Conservation (phyloP, 2,797 vertebrate species). For the Pangasius macronema region DNA sequence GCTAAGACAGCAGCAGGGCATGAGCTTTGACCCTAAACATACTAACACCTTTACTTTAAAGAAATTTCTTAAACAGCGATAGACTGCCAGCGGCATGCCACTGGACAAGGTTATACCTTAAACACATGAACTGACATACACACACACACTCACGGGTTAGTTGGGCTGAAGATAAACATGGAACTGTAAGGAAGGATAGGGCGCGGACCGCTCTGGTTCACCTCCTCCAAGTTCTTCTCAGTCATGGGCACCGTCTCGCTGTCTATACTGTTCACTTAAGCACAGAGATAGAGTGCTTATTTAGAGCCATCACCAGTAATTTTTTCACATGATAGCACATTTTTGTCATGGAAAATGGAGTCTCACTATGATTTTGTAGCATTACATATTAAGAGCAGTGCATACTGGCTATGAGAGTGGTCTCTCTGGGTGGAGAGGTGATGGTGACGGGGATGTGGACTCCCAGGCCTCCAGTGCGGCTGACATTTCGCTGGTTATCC, state of each 20-base stretch:
- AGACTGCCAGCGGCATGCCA: neutral
- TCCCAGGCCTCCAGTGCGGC: slow-evolving; percentile 75
- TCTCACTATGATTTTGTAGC: neutral
- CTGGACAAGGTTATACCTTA: neutral
- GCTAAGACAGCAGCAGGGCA: neutral
- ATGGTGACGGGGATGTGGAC: slow-evolving; percentile 81
- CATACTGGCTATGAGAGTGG: slow-evolving; percentile 70
- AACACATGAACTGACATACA: slow-evolving; percentile 1
- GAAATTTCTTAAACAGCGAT: neutral
- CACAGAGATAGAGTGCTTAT: slow-evolving; percentile 5
- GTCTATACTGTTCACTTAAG: slow-evolving; percentile 86
- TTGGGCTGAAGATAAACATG: slow-evolving; percentile 92
- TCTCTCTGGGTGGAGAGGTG: slow-evolving; percentile 83
- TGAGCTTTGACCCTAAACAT: neutral
- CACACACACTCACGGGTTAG: slow-evolving; percentile 87
- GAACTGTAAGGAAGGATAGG: slow-evolving; percentile 94
- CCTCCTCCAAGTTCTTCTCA: slow-evolving; percentile 84
- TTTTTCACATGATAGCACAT: neutral
- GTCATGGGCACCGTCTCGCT: slow-evolving; percentile 82
- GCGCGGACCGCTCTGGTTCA: slow-evolving; percentile 75
- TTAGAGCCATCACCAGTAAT: neutral
- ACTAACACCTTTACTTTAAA: neutral
- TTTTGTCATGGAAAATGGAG: neutral
- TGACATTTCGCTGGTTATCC: slow-evolving; percentile 89
- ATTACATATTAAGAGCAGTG: neutral